Conservation (phyloP, 1,140 invertebrate genomes). For the Hycleus cichorii region DNA sequence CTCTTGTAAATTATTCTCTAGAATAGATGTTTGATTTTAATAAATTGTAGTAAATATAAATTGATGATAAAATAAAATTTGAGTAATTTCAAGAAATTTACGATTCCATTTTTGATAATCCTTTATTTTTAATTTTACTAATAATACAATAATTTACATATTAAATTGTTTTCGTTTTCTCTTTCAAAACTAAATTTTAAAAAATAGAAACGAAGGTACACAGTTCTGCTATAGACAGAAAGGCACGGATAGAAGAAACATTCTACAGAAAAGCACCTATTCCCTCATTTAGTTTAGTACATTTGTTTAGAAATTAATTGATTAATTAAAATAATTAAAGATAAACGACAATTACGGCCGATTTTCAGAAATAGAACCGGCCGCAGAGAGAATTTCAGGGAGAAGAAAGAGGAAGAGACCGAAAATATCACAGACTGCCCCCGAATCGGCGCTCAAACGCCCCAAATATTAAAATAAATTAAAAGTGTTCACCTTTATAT, state of each 20-base stretch:
- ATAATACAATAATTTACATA: slow-evolving; percentile 13
- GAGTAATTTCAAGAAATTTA: too few relatives aligned
- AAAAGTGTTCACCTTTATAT: too few relatives aligned
- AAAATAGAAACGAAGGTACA: slow-evolving; percentile 29
- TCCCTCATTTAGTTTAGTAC: slow-evolving; percentile 10
- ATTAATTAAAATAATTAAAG: slow-evolving; percentile 1
- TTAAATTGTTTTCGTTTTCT: neutral
- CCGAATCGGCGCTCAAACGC: neutral
- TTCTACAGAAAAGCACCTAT: slow-evolving; percentile 18
- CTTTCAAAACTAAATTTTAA: slow-evolving; percentile 5
- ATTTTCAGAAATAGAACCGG: neutral
- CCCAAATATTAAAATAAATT: too few relatives aligned
- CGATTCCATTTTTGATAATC: neutral
- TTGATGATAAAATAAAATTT: slow-evolving; percentile 1
- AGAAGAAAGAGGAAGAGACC: slow-evolving; percentile 14
- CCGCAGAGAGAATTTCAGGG: neutral
- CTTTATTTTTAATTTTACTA: slow-evolving; percentile 13
- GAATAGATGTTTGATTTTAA: slow-evolving; percentile 2
- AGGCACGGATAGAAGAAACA: slow-evolving; percentile 39
- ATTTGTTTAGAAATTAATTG: slow-evolving; percentile 2
- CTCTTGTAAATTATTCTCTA: slow-evolving; percentile 13
- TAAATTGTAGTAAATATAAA: slow-evolving; percentile 3
- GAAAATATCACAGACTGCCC: slow-evolving; percentile 38
- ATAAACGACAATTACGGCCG: neutral
- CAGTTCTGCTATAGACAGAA: slow-evolving; percentile 36